These are phyloP conservation scores for Cavia porcellus DNA, from an alignment of 2,113 vertebrate genomes.

Conservation along the genomic window DNA sequence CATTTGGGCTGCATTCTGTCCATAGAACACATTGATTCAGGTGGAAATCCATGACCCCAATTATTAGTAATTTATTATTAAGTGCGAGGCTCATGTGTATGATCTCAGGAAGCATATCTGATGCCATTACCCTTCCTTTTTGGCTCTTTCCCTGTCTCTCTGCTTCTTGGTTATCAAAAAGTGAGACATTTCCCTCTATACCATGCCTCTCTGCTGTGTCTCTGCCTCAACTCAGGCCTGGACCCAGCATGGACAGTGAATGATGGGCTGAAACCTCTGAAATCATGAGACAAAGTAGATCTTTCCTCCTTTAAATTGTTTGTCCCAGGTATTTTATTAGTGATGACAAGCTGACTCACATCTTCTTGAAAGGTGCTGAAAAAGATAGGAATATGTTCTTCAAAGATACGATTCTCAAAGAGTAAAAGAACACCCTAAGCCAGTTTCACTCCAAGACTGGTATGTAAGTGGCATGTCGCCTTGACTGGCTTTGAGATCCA, in stretches of 20 bases:
- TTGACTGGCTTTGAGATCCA: not conserved
- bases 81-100: rapidly evolving
- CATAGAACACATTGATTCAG: slow-evolving; percentile 44
- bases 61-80: slow-evolving; percentile 24
- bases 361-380: not conserved
- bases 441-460: not conserved
- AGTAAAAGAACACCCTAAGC: not conserved
- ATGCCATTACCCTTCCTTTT: too few species aligned
- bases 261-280: not conserved
- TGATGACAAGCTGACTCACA: not conserved
- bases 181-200: not conserved
- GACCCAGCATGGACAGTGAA: not conserved
- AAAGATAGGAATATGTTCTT: not conserved
- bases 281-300: not conserved
- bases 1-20: not conserved
- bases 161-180: not conserved
- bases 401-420: not conserved
- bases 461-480: not conserved
- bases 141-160: not conserved
- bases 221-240: not conserved
- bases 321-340: not conserved
- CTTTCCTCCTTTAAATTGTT: not conserved
- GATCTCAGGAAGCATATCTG: not conserved
- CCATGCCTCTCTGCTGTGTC: not conserved
- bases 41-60: slow-evolving; percentile 19